A percentile compares a stretch with the other conserved stretches of the same genome.
phyloP scores from a whole-genome alignment of 2,888 invertebrate genomes.

The Metellina segmentata region DNA sequence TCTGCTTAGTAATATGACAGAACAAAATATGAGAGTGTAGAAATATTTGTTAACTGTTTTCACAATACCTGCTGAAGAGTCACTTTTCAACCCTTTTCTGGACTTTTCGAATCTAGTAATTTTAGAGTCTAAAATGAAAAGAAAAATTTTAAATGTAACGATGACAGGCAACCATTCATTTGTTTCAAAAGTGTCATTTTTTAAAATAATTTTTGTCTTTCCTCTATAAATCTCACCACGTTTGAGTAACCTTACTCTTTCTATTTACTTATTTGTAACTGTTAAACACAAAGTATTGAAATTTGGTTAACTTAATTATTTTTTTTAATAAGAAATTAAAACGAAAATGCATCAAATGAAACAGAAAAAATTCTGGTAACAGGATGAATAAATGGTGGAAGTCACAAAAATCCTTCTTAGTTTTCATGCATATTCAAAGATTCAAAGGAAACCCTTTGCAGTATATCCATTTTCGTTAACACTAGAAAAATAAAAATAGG shows the following conservation, averaged over 20 bases:
- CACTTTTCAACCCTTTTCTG: conserved; percentile 7
- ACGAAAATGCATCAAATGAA: too few relatives aligned
- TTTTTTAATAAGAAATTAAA: too few relatives aligned
- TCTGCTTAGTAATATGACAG: too few relatives aligned
- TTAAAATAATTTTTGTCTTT: neutral
- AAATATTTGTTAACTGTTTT: neutral
- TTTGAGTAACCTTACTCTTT: neutral
- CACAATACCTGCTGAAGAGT: conserved; percentile 2
- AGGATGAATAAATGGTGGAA: too few relatives aligned
- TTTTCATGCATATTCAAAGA: too few relatives aligned
- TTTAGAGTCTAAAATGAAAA: neutral
- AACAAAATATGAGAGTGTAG: too few relatives aligned
- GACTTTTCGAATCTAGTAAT: neutral
- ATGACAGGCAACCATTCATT: neutral
- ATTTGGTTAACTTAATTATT: too few relatives aligned
- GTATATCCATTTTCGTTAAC: too few relatives aligned
- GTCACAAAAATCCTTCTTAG: too few relatives aligned
- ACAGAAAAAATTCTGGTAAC: too few relatives aligned
- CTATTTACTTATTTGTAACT: neutral
- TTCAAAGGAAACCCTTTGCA: too few relatives aligned
- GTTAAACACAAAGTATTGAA: too few relatives aligned
- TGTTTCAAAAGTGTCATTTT: neutral
- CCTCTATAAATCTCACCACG: neutral
- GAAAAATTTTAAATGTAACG: neutral
- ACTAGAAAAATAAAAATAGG: neutral